Conservation (phyloP, 2,797 vertebrate genomes). For the Clarias fuscus region DNA sequence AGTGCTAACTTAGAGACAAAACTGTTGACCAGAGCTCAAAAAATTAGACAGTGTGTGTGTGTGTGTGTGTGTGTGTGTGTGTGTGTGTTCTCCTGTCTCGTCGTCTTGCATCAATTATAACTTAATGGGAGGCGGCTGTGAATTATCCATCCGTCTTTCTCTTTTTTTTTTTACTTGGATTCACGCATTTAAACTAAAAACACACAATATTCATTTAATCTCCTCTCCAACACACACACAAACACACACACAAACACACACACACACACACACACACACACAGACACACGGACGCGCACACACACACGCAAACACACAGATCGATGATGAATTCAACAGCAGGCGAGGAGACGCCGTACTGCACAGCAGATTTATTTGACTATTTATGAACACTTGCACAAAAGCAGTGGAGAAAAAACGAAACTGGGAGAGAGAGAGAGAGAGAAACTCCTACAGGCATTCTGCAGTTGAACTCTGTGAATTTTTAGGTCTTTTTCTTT, state of each 20-base stretch:
- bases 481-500: neutral
- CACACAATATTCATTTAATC: neutral
- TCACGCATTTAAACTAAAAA: conserved; percentile 2
- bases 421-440: neutral
- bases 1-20: neutral
- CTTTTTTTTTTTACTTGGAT: neutral
- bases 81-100: conserved; percentile 4
- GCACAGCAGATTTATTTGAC: conserved; percentile 52
- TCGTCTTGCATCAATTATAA: conserved; percentile 55
- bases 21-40: neutral
- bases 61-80: neutral
- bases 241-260: conserved; percentile 1
- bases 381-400: conserved; percentile 30
- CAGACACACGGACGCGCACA: too few species aligned
- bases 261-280: too few species aligned
- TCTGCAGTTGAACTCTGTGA: neutral
- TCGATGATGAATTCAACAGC: conserved; percentile 69
- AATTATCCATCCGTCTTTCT: conserved; percentile 54
- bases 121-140: conserved; percentile 58
- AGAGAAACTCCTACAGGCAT: neutral
- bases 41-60: neutral
- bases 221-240: neutral
- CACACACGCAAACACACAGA: conserved; percentile 30
- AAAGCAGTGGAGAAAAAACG: neutral
- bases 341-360: conserved; percentile 59